These are phyloP conservation scores for Hirtodrosophila cameraria DNA, from an alignment of 2,888 invertebrate species.

Conservation along the genomic window DNA sequence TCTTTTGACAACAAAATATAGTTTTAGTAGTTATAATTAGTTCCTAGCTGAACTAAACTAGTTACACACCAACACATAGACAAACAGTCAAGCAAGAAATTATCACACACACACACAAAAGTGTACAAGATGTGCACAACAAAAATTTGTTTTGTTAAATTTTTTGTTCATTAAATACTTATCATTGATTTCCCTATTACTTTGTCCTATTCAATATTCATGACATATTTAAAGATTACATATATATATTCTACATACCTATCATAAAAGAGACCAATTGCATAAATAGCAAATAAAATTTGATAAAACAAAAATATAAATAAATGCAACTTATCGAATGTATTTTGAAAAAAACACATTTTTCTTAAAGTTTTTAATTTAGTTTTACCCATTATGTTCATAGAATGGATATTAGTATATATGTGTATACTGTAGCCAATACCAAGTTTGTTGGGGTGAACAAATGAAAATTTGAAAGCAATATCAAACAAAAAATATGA, in stretches of 20 bases:
- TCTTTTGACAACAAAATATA: slow-evolving; percentile 64
- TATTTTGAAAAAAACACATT: neutral
- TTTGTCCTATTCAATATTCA: slow-evolving; percentile 65
- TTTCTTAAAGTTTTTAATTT: too few relatives aligned
- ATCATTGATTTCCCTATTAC: slow-evolving; percentile 40
- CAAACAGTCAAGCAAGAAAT: slow-evolving; percentile 14
- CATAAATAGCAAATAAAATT: slow-evolving; percentile 46
- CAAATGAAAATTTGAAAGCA: too few relatives aligned
- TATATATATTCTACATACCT: slow-evolving; percentile 22
- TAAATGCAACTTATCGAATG: slow-evolving; percentile 1
- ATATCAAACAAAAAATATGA: too few relatives aligned
- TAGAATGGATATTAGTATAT: too few relatives aligned
- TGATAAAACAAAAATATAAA: slow-evolving; percentile 18
- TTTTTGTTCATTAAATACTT: slow-evolving; percentile 30
- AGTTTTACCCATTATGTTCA: too few relatives aligned
- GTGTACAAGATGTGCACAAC: slow-evolving; percentile 31
- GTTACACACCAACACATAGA: slow-evolving; percentile 31
- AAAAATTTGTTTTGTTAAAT: slow-evolving; percentile 37
- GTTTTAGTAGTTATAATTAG: slow-evolving; percentile 65
- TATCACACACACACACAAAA: slow-evolving; percentile 6
- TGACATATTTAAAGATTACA: slow-evolving; percentile 52
- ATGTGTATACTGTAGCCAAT: too few relatives aligned
- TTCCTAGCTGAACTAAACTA: slow-evolving; percentile 64
- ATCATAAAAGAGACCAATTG: slow-evolving; percentile 41
- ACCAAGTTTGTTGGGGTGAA: too few relatives aligned